Evolutionary conservation across 2,797 vertebrate species (phyloP).

Genomic region (Rousettus madagascariensis): DNA sequence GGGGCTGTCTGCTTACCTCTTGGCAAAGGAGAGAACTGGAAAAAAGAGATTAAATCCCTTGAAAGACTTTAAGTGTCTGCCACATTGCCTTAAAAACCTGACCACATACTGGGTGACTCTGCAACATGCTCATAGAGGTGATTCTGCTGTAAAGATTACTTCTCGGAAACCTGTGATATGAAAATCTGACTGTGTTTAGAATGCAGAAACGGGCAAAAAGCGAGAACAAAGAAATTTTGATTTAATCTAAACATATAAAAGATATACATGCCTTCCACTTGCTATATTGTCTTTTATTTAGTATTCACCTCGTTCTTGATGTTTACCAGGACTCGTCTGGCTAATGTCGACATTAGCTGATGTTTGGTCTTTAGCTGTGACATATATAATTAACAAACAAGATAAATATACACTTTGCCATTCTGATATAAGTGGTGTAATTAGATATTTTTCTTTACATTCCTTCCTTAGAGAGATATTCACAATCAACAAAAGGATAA

Average conservation of each 20-base stretch:
- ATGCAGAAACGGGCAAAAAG: neutral
- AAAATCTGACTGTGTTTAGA: neutral
- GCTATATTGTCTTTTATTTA: conserved; percentile 37
- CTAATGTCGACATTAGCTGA: conserved; percentile 54
- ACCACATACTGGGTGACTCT: neutral
- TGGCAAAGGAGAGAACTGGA: neutral
- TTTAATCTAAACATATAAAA: conserved; percentile 33
- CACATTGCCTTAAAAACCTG: neutral
- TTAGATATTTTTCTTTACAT: conserved; percentile 70
- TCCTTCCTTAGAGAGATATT: conserved; percentile 61
- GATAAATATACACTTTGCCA: conserved; percentile 66
- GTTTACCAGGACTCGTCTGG: conserved; percentile 65
- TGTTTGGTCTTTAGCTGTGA: conserved; percentile 70
- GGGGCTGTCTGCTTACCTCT: neutral
- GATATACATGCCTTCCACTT: conserved; percentile 1
- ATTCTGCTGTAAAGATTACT: neutral
- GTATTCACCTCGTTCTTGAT: conserved; percentile 46
- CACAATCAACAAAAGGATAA: conserved; percentile 57
- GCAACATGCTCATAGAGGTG: neutral
- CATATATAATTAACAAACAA: conserved; percentile 75
- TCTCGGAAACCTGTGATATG: neutral
- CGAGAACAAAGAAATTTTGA: conserved; percentile 24
- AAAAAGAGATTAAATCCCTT: neutral
- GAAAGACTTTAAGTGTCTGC: neutral
- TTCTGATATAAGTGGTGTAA: conserved; percentile 64